Evolutionary conservation across 2,888 invertebrate species (phyloP), one percentile per base, ranked within the genome.

Genomic region (Plusia festucae): DNA sequence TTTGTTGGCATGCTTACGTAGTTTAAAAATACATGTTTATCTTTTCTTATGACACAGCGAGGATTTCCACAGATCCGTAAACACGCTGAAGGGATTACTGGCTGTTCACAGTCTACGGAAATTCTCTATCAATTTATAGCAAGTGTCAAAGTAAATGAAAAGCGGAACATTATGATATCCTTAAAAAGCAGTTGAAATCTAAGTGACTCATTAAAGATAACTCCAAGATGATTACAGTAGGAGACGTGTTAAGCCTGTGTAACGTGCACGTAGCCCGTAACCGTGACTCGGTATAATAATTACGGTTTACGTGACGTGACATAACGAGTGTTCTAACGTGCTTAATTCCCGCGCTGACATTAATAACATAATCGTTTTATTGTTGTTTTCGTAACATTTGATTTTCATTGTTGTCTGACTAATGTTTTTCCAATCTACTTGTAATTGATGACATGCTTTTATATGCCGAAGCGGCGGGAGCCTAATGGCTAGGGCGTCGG

Each of bases 291-390:
- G 60, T 73, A 62, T 76, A 73, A 73, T 73, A 61, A 77, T 54
- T 40, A 49, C 60, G 51, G 76, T 13, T 58, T 34, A 65, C 65
- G 65, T 76, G 73, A 60, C 73, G 40, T 8, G 11, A 54, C 73
- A 72, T 73, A 76, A 73, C 57, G 72, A 67, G 60, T 57, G 55
- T 60, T 76, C 66, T 70, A 71, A 76, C 67, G 59, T 62, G 40
- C 67, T 76, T 65, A 61, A 53, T 66, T 59, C 53, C 49, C 15
- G 30, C 34, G 46, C 20, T 24, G 27, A 20, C 51, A 24, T 65
- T 62, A 18, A 44, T 27, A 15, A 46, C 44, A 18, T 64, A 53
- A 55, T 55, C 59, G 24, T 64, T 75, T 57, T 60, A n/a, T 60
- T 60, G 65, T 57, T 60, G 30, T 56, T 74, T 58, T 53, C 32